Percentiles rank a stretch among this genome's conserved stretches.
Evolutionary conservation across 2,797 vertebrate species (phyloP).

Genomic region (Gadopsis marmoratus): DNA sequence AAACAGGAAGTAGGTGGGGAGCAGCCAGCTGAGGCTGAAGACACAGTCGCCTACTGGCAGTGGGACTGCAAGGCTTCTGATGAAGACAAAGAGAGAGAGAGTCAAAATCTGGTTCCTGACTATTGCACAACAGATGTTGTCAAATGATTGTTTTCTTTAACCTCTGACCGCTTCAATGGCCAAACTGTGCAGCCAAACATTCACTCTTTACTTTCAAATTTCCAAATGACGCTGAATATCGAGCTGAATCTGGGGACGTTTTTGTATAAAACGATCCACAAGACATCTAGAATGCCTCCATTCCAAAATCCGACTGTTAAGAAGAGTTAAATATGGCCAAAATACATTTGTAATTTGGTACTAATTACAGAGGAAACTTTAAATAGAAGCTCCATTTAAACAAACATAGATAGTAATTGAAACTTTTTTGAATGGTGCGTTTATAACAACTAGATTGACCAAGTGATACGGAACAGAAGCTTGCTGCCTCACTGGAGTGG

Average conservation of each 20-base stretch:
- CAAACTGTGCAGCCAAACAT: neutral
- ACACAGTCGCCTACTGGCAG: slow-evolving; percentile 69
- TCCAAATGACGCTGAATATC: no score
- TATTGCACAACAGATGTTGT: neutral
- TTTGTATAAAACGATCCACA: neutral
- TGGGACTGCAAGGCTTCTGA: slow-evolving; percentile 75
- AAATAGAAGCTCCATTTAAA: neutral
- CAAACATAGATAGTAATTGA: neutral
- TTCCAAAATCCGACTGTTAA: neutral
- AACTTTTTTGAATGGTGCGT: no score
- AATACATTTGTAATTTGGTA: neutral
- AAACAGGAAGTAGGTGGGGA: slow-evolving; percentile 85
- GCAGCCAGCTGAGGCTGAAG: slow-evolving; percentile 80
- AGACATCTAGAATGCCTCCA: neutral
- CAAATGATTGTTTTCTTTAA: neutral
- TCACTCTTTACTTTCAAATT: neutral
- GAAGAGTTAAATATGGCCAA: no score
- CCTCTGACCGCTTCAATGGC: neutral
- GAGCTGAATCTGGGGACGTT: neutral
- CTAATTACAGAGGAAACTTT: neutral
- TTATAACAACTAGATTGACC: no score
- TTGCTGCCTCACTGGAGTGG: no score
- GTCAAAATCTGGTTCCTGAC: neutral
- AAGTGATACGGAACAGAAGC: no score
- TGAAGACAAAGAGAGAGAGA: neutral